phyloP scores from a whole-genome alignment of 2,797 vertebrate genomes.

The Setipinna tenuifilis region DNA sequence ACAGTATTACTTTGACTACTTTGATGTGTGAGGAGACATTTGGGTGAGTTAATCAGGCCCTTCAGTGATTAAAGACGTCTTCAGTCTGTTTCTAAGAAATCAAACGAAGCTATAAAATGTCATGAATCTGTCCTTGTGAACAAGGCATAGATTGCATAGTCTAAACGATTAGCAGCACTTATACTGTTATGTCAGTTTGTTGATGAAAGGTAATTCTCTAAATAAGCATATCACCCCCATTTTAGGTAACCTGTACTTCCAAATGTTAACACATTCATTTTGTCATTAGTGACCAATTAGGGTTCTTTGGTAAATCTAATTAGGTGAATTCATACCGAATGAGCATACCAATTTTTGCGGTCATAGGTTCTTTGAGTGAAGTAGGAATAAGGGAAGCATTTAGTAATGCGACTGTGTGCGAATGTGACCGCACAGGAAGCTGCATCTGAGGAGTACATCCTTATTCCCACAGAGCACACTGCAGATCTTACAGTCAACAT shows the following conservation, averaged over 20 bases:
- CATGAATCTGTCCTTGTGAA: background rate
- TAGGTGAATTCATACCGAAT: background rate
- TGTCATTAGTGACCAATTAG: background rate
- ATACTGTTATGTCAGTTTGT: background rate
- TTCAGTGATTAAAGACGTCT: background rate
- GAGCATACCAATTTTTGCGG: background rate
- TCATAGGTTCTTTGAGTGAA: background rate
- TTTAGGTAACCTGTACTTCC: background rate
- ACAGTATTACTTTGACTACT: background rate
- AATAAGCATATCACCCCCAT: no score
- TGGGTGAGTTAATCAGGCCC: background rate
- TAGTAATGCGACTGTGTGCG: no score
- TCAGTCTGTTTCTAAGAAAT: background rate
- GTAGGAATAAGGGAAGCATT: background rate
- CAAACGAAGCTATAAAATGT: background rate
- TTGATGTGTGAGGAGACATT: conserved; percentile 7
- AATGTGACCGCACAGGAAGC: background rate
- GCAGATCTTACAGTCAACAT: background rate
- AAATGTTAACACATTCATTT: background rate
- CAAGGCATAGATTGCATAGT: background rate
- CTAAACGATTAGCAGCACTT: background rate
- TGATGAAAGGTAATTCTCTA: background rate
- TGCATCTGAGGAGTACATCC: background rate
- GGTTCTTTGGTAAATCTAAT: background rate
- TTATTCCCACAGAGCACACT: background rate